Evolutionary conservation across 2,888 invertebrate species (phyloP).

Genomic region (Achlya flavicornis): DNA sequence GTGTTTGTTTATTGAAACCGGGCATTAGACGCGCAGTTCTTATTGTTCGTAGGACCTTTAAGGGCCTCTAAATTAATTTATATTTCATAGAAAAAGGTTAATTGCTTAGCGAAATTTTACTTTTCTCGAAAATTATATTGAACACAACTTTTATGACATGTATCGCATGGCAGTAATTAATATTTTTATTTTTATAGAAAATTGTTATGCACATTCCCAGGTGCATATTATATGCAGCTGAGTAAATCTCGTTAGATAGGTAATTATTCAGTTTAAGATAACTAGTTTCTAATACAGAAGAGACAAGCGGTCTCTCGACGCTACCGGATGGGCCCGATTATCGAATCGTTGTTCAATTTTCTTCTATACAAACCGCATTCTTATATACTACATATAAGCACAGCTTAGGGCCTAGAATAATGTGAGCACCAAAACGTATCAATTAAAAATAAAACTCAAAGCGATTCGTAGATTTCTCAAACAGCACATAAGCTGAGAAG

Average conservation of each 20-base stretch:
- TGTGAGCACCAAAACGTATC: neutral
- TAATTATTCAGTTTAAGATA: conserved; percentile 25
- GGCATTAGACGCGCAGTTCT: neutral
- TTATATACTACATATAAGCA: conserved; percentile 19
- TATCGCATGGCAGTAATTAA: too few species aligned
- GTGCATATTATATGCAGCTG: conserved; percentile 14
- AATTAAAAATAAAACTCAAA: too few species aligned
- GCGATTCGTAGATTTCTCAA: too few species aligned
- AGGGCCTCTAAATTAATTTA: too few species aligned
- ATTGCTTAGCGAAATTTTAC: conserved; percentile 18
- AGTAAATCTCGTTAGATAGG: conserved; percentile 20
- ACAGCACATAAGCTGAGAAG: too few species aligned
- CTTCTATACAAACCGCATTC: conserved; percentile 42
- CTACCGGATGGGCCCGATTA: conserved; percentile 63
- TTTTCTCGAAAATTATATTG: neutral
- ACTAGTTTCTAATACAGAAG: conserved; percentile 45
- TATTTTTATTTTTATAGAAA: neutral
- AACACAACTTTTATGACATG: neutral
- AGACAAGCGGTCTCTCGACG: conserved; percentile 34
- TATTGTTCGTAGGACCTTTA: neutral
- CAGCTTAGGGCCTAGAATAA: neutral
- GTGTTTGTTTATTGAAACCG: too few species aligned
- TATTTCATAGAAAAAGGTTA: neutral
- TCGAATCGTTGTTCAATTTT: conserved; percentile 56
- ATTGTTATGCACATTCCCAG: neutral